A percentile compares a stretch with the other conserved stretches of the same genome.
Evolutionary conservation across 2,888 invertebrate genomes (phyloP).

Genomic region (Tetramorium bicarinatum): DNA sequence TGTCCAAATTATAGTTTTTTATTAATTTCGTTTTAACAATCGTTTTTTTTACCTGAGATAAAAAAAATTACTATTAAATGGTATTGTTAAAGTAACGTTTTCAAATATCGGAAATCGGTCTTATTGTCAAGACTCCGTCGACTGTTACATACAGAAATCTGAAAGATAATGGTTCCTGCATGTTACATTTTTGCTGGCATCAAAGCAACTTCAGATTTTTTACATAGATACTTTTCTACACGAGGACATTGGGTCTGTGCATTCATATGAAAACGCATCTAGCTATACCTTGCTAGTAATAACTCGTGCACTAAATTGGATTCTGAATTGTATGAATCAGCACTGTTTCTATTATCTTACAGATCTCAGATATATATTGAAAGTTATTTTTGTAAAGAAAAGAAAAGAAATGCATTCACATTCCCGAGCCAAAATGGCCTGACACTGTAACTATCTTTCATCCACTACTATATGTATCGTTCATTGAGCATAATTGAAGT

Average conservation of each 20-base stretch:
- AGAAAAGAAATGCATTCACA: constrained; percentile 77
- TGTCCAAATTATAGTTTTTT: neutral
- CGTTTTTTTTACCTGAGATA: neutral
- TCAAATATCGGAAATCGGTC: constrained; percentile 38
- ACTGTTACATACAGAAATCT: constrained; percentile 65
- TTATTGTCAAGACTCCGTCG: constrained; percentile 29
- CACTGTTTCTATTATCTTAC: constrained; percentile 78
- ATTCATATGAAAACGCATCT: constrained; percentile 56
- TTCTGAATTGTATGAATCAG: constrained; percentile 70
- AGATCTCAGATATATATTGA: constrained; percentile 80
- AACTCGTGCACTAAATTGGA: constrained; percentile 63
- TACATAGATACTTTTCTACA: constrained; percentile 62
- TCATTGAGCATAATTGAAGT: constrained; percentile 80
- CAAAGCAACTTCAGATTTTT: constrained; percentile 54
- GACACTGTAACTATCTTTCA: constrained; percentile 82
- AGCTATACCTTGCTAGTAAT: constrained; percentile 59
- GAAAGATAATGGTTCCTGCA: constrained; percentile 73
- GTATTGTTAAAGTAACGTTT: constrained; percentile 33
- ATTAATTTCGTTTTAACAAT: neutral
- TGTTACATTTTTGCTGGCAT: constrained; percentile 49
- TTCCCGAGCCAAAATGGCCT: constrained; percentile 82
- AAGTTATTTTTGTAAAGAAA: constrained; percentile 82
- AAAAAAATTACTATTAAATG: neutral
- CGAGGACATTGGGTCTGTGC: constrained; percentile 57
- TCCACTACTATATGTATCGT: constrained; percentile 81